phyloP scores from a whole-genome alignment of 2,888 invertebrate species.

The Ectemnius continuus region DNA sequence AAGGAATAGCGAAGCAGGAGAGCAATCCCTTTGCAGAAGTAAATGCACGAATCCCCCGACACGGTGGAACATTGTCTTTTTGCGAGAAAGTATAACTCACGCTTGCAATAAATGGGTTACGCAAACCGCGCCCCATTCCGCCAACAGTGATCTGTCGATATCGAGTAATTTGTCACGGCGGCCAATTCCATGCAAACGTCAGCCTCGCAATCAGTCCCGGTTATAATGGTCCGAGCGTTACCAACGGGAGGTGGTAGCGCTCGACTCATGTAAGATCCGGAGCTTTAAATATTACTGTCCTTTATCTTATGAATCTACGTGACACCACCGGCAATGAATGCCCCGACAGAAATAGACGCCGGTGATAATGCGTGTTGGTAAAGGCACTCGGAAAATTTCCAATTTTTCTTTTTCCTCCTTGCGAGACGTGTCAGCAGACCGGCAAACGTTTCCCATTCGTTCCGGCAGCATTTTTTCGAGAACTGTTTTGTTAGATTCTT shows the following conservation, averaged over 20 bases:
- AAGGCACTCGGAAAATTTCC: too few relatives aligned
- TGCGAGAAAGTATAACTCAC: slow-evolving; percentile 20
- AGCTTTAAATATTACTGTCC: slow-evolving; percentile 32
- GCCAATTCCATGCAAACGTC: slow-evolving; percentile 32
- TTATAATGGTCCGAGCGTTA: neutral
- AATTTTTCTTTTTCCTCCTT: too few relatives aligned
- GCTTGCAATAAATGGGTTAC: slow-evolving; percentile 40
- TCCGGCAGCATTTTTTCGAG: too few relatives aligned
- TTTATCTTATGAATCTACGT: slow-evolving; percentile 20
- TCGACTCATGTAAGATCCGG: slow-evolving; percentile 35
- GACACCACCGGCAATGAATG: neutral
- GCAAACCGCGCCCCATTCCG: slow-evolving; percentile 19
- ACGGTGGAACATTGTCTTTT: slow-evolving; percentile 28
- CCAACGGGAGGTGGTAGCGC: slow-evolving; percentile 18
- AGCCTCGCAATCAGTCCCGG: neutral
- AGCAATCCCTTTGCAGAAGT: slow-evolving; percentile 28
- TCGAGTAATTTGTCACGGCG: slow-evolving; percentile 53
- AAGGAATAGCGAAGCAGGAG: slow-evolving; percentile 10
- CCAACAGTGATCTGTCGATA: slow-evolving; percentile 36
- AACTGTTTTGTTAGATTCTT: neutral
- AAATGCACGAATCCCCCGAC: slow-evolving; percentile 10
- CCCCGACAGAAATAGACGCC: too few relatives aligned
- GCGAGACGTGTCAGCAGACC: too few relatives aligned
- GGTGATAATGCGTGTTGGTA: too few relatives aligned
- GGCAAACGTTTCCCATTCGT: too few relatives aligned